These are phyloP conservation scores for Megamerina dolium DNA, from an alignment of 2,888 invertebrate genomes.

Conservation along the genomic window DNA sequence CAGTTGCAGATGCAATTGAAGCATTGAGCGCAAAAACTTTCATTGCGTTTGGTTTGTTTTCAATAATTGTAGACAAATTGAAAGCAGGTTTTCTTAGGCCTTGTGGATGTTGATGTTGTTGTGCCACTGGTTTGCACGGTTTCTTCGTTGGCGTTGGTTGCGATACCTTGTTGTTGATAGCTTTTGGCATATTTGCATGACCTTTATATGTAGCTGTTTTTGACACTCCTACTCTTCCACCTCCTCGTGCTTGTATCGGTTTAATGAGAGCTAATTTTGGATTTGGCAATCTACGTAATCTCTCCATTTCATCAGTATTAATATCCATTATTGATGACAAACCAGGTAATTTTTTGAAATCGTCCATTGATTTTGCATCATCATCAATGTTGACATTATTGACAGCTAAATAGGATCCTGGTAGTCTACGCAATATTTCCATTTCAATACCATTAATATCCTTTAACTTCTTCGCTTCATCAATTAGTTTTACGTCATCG, in stretches of 20 bases:
- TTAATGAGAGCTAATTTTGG: conserved; percentile 9
- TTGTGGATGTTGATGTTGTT: no score
- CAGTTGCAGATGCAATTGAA: no score
- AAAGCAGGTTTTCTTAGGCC: conserved; percentile 25
- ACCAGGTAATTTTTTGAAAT: no score
- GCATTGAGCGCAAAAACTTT: no score
- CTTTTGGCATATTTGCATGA: not conserved
- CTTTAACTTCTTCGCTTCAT: no score
- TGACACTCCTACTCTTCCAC: no score
- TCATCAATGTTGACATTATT: no score
- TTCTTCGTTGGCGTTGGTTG: conserved; percentile 9
- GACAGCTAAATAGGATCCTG: conserved; percentile 13
- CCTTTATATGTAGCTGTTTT: no score
- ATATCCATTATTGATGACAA: no score
- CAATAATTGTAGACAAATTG: conserved; percentile 23
- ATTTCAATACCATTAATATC: conserved; percentile 2
- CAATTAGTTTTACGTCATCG: not conserved
- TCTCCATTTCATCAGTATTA: conserved; percentile 3
- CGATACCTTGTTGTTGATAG: conserved; percentile 2
- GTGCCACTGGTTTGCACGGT: conserved; percentile 12
- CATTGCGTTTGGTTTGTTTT: no score
- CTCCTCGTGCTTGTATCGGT: no score
- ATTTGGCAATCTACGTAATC: conserved; percentile 14
- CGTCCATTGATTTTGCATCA: no score
- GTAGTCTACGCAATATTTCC: conserved; percentile 11